Evolutionary conservation across 92 coral and sea anemone species (phyloP).

Genomic region (Epizoanthus fatuus): DNA sequence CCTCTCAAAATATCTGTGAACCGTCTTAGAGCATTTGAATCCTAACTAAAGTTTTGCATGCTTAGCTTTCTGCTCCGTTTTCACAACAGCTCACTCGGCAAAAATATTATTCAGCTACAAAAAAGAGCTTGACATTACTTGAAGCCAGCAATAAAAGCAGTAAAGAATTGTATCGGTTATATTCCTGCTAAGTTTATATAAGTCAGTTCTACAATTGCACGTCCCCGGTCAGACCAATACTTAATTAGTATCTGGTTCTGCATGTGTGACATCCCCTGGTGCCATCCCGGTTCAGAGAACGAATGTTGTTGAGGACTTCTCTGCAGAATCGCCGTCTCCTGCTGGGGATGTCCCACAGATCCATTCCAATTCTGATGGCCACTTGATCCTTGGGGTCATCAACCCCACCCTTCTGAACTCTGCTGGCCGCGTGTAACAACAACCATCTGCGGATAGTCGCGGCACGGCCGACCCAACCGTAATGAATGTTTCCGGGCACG

Average conservation of each 20-base stretch:
- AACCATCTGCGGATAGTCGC: slow-evolving; percentile 49
- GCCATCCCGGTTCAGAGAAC: slow-evolving; percentile 22
- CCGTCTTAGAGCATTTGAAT: no score
- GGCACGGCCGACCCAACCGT: slow-evolving; percentile 61
- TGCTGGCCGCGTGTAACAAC: slow-evolving; percentile 44
- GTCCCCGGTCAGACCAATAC: neutral
- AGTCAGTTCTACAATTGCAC: neutral
- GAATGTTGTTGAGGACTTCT: slow-evolving; percentile 1
- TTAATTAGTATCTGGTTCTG: neutral
- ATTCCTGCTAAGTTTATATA: no score
- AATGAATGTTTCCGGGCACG: slow-evolving; percentile 59
- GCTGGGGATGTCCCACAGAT: slow-evolving; percentile 30
- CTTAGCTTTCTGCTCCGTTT: no score
- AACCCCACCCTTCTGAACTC: slow-evolving; percentile 62
- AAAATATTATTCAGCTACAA: no score
- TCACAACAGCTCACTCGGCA: no score
- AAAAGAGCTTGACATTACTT: no score
- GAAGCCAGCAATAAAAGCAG: no score
- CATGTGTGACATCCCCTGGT: neutral
- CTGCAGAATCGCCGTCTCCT: slow-evolving; percentile 20
- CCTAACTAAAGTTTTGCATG: no score
- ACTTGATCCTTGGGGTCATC: slow-evolving; percentile 61
- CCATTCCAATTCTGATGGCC: slow-evolving; percentile 65
- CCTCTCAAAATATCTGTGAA: no score
- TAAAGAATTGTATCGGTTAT: no score